Evolutionary conservation across 2,797 vertebrate genomes (phyloP), one percentile per base, ranked within the genome.

Genomic region (Adelosebastes latens): DNA sequence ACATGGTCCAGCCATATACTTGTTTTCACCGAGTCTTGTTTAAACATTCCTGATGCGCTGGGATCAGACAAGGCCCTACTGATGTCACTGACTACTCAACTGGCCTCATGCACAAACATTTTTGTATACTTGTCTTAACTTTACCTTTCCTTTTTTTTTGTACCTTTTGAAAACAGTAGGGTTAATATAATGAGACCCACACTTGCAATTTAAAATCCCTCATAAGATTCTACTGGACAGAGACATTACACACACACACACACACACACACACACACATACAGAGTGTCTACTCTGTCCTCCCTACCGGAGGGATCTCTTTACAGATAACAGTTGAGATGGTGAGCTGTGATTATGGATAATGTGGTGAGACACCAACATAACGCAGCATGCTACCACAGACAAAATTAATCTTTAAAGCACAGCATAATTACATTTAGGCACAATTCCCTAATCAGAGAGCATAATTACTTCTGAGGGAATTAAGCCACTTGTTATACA

Each of bases 371-470:
- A 94, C 91, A 93, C 83, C 88, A 90, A 89, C 86, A 93, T 88
- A 92, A 89, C 73, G 59, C 81, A 80, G 88, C 88, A 83, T 86
- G 89, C 89, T 74, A 89, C 90, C 89, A 82, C 83, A 89, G 91
- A 94, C 93, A 85, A 94, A 94, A 93, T 94, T 82, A 93, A 94
- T 95, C 86, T 93, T 94, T 92, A 92, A 94, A 94, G 88, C 91
- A 86, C 84, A 92, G 89, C 89, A 89, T 95, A 95, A 96, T 96
- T 95, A 92, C 86, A 95, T 93, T 93, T 94, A 90, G 73, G 73
- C 89, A 89, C 84, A 85, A 90, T 93, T 92, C 90, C 91, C 90
- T 93, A 93, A 95, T 94, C 90, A 92, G 81, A 87, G 75, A 88
- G 85, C 90, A 90, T 94, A 94, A 96, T 95, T 95, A 93, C 93